phyloP scores from a whole-genome alignment of 2,797 vertebrate species.

The Tachyglossus aculeatus region DNA sequence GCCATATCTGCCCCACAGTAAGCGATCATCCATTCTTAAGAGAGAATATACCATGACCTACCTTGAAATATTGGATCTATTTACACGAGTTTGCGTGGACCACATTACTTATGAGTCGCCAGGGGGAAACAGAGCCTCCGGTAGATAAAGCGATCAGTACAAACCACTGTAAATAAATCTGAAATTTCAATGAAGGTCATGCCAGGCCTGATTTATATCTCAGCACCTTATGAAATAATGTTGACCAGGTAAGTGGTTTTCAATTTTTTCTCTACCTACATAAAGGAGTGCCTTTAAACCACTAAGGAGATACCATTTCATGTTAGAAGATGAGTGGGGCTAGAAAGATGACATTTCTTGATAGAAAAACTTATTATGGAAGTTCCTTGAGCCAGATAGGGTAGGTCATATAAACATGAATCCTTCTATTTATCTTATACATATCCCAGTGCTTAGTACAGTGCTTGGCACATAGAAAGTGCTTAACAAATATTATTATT shows the following conservation, averaged over 20 bases:
- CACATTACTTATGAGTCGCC: slow-evolving; percentile 78
- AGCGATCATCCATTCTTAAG: slow-evolving; percentile 73
- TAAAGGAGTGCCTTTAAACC: slow-evolving; percentile 20
- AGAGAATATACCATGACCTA: slow-evolving; percentile 74
- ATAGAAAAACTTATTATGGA: slow-evolving; percentile 47
- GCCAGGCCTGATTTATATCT: slow-evolving; percentile 75
- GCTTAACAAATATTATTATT: too few species aligned
- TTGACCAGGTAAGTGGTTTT: slow-evolving; percentile 78
- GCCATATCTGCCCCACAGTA: slow-evolving; percentile 63
- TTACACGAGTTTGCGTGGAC: slow-evolving; percentile 72
- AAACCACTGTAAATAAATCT: slow-evolving; percentile 80
- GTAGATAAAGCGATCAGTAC: slow-evolving; percentile 77
- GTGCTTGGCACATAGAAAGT: too few species aligned
- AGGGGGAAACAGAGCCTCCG: slow-evolving; percentile 70
- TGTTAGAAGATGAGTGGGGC: slow-evolving; percentile 49
- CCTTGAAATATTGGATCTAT: slow-evolving; percentile 80
- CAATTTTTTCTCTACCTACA: slow-evolving; percentile 49
- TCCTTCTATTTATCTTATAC: too few species aligned
- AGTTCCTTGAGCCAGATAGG: slow-evolving; percentile 27
- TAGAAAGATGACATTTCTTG: slow-evolving; percentile 45
- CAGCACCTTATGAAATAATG: slow-evolving; percentile 73
- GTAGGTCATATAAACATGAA: slow-evolving; percentile 22
- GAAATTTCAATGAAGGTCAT: slow-evolving; percentile 78
- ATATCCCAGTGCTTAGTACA: too few species aligned
- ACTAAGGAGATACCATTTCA: slow-evolving; percentile 24